These are phyloP conservation scores for Sebastes iracundus DNA, from an alignment of 2,797 vertebrate species.

Conservation along the genomic window DNA sequence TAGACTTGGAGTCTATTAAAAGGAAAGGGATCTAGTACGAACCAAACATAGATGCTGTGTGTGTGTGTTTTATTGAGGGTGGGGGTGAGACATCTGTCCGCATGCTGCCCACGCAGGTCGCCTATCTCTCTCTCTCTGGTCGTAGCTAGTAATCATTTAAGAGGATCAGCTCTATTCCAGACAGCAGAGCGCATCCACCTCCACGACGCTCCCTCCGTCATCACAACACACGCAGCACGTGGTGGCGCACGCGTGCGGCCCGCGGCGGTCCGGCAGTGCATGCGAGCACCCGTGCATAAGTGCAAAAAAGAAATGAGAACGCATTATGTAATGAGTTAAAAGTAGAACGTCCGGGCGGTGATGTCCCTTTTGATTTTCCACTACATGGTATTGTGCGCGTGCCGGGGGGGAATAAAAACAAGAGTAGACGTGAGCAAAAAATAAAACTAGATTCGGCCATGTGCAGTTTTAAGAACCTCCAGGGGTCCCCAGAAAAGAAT, in stretches of 20 bases:
- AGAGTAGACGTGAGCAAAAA: neutral
- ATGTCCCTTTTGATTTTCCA: slow-evolving; percentile 46
- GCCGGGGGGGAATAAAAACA: neutral
- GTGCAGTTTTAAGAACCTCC: neutral
- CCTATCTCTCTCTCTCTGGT: slow-evolving; percentile 27
- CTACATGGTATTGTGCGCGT: neutral
- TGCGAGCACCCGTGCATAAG: slow-evolving; percentile 65
- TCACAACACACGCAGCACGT: slow-evolving; percentile 71
- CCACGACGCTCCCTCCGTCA: slow-evolving; percentile 40
- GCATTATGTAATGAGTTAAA: slow-evolving; percentile 65
- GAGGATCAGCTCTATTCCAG: slow-evolving; percentile 84
- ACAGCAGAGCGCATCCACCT: slow-evolving; percentile 66
- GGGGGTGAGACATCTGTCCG: slow-evolving; percentile 55
- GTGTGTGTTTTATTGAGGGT: slow-evolving; percentile 3
- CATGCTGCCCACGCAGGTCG: slow-evolving; percentile 57
- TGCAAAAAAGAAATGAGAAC: slow-evolving; percentile 35
- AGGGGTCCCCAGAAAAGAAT: neutral
- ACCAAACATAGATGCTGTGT: slow-evolving; percentile 35
- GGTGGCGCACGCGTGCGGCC: slow-evolving; percentile 66
- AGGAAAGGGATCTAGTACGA: neutral
- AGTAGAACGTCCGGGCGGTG: slow-evolving; percentile 27
- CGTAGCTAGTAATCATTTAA: slow-evolving; percentile 81
- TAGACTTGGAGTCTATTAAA: slow-evolving; percentile 22
- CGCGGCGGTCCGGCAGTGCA: neutral
- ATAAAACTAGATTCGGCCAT: neutral